Evolutionary conservation across 2,888 invertebrate genomes (phyloP), one percentile per base, ranked within the genome.

Genomic region (Oegoconia quadripuncta): DNA sequence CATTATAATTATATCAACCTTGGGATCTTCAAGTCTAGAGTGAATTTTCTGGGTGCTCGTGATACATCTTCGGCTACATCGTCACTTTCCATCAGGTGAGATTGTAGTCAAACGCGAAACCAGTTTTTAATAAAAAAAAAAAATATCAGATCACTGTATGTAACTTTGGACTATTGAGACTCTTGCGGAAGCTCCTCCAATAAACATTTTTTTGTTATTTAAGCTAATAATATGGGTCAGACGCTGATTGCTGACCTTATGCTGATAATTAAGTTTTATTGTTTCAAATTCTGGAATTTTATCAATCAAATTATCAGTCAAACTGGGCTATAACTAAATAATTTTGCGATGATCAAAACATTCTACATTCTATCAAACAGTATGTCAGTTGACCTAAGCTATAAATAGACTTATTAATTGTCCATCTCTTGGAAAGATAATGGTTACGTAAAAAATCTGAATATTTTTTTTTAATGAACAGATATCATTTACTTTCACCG

Each of bases 251-350:
- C 61, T 74, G 80, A 79, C 78, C 80, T 54, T 46, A 13, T 58
- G 81, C 82, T 79, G 72, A 75, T 59, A 61, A 64, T 59, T 59
- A 55, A n/a, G n/a, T 64, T 66, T 74, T 72, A 83, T 82, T 84
- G 81, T 82, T 74, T 75, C 63, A 61, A 69, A 60, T 66, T 69
- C 63, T 39, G 61, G 59, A 46, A 50, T 46, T 56, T 71, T 80
- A 80, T 79, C 80, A 63, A 61, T 61, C 59, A 62, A 63, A 69
- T 53, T 53, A 60, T 57, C 55, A 52, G 54, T 52, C 48, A 65
- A 80, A 74, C 71, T 76, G 65, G 82, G 79, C 80, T 76, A 74
- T 44, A 45, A 25, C 41, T n/a, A 49, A 69, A 73, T 74, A 77
- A 68, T 50, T 58, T 47, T 64, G 61, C 55, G 56, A 50, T 55